Evolutionary conservation across 2,888 invertebrate species (phyloP).

Genomic region (Eilema depressum): DNA sequence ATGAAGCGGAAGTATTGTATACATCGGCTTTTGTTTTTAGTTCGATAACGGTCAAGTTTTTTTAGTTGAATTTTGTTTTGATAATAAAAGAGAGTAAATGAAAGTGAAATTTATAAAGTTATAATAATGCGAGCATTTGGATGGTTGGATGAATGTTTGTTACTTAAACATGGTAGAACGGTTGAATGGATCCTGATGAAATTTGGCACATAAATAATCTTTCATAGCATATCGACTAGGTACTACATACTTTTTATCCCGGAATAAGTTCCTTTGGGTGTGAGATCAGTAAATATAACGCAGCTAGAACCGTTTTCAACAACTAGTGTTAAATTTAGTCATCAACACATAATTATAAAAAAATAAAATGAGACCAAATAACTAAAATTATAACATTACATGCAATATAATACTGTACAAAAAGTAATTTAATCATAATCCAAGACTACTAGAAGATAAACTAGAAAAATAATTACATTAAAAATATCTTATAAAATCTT

Average conservation of each 20-base stretch:
- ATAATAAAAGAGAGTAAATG: background rate
- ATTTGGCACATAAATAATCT: background rate
- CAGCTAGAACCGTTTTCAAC: background rate
- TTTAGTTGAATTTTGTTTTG: background rate
- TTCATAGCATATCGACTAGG: too few species aligned
- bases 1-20: slow-evolving; percentile 67
- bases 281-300: background rate
- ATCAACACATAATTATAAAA: too few species aligned
- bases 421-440: background rate
- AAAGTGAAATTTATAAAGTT: background rate
- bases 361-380: too few species aligned
- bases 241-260: too few species aligned
- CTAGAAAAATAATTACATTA: background rate
- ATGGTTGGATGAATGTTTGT: background rate
- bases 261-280: background rate
- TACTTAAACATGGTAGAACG: background rate
- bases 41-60: slow-evolving; percentile 66
- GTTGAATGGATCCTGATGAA: background rate
- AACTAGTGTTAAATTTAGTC: background rate
- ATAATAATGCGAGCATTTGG: background rate
- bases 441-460: background rate
- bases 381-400: too few species aligned
- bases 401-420: too few species aligned
- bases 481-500: background rate
- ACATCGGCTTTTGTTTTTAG: slow-evolving; percentile 59